Base-by-base conservation (phyloP, 2,113 vertebrate genomes). In the Burhinus bistriatus region DNA sequence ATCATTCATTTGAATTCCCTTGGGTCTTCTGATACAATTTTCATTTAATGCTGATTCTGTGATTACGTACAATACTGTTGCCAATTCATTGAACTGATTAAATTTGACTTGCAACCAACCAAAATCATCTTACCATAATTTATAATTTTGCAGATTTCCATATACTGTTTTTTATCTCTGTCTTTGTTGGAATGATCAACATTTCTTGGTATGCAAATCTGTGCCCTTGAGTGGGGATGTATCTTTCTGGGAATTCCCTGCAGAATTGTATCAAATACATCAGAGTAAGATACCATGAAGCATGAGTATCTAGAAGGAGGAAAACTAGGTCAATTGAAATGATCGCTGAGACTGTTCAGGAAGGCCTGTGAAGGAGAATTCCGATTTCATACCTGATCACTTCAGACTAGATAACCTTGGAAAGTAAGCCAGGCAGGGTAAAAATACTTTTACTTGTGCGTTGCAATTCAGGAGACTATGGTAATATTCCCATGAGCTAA, bases 321-420 rank as follows among this genome's bases (percentile, higher is more conserved):
- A 76, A 95, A 96, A 96, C 23, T 93, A 94, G 94, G 95, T 94
- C 94, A 95, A 1, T 61, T 77, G 83, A 79, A 93, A 94, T 14
- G 36, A 71, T 96, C 70, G 15, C 82, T 15, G 73, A 79, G 93
- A 19, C 77, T 84, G 40, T 71, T 95, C n/a, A 44, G 26, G 87
- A 47, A 66, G 36, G 51, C 32, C 68, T 61, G 82, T 16, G 62
- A 57, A 87, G 77, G 78, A 94, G 93, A 68, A 61, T 69, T 76
- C 87, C 71, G 84, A 49, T 91, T 93, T 94, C 89, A 85, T 44
- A 70, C 77, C 95, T 72, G 66, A 93, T 78, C 93, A 36, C 83
- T 91, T 94, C 87, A 68, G 73, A 66, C 47, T 54, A 52, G 47
- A 38, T 94, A 94, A 91, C 87, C 89, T 81, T 89, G 91, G 69